These are phyloP conservation scores for Clavelina lepadiformis DNA, from an alignment of 23 tunicate genomes.

Conservation along the genomic window DNA sequence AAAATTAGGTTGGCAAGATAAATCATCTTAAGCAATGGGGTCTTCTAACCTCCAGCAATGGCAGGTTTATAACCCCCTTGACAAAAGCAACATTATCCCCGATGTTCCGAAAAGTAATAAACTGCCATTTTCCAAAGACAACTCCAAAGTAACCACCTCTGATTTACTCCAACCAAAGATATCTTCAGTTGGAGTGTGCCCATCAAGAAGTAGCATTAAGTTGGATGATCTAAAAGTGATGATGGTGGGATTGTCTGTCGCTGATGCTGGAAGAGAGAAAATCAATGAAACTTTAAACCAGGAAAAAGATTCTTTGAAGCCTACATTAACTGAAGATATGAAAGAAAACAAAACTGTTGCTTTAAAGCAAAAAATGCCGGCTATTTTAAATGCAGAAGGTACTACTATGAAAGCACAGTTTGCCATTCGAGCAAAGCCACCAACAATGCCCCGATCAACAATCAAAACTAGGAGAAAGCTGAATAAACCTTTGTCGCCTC, in stretches of 20 bases:
- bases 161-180: slow-evolving; percentile 32
- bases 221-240: slow-evolving; percentile 63
- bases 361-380: slow-evolving; percentile 67
- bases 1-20: too few species aligned
- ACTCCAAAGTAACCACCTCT: slow-evolving; percentile 3
- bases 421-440: slow-evolving; percentile 47
- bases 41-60: slow-evolving; percentile 48
- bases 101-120: slow-evolving; percentile 34
- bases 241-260: slow-evolving; percentile 52
- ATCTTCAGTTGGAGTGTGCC: slow-evolving; percentile 40
- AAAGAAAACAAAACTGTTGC: background rate
- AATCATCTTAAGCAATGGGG: too few species aligned
- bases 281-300: background rate
- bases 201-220: slow-evolving; percentile 48
- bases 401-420: slow-evolving; percentile 55
- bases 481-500: slow-evolving; percentile 27
- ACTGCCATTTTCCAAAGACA: slow-evolving; percentile 53
- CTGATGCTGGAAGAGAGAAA: background rate
- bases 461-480: slow-evolving; percentile 20
- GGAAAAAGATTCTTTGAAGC: background rate
- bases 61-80: slow-evolving; percentile 65
- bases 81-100: slow-evolving; percentile 12
- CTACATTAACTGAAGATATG: background rate
- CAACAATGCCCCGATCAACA: slow-evolving; percentile 53
- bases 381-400: slow-evolving; percentile 58